phyloP scores from a whole-genome alignment of 2,888 invertebrate genomes.

The Cephus rjabovi region DNA sequence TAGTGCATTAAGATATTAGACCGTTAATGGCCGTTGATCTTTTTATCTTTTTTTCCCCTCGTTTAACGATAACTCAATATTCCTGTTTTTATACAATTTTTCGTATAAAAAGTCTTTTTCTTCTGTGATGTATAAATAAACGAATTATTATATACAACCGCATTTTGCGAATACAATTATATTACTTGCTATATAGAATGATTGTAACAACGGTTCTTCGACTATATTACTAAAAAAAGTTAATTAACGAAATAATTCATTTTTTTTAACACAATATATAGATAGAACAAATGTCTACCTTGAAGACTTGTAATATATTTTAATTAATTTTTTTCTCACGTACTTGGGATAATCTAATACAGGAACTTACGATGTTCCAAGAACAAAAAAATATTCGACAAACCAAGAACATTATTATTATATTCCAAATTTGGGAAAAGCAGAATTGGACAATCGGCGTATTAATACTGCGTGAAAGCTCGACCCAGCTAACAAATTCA shows the following conservation, averaged over 20 bases:
- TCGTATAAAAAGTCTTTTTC: not conserved
- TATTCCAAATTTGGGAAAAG: not conserved
- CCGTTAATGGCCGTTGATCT: not conserved
- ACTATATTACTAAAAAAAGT: not conserved
- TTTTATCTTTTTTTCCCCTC: not conserved
- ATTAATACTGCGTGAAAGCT: not conserved
- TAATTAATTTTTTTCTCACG: not conserved
- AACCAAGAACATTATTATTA: not conserved
- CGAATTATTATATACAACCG: not conserved
- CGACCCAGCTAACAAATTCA: not conserved
- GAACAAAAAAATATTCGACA: not conserved
- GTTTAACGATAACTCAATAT: not conserved
- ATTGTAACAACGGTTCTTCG: not conserved
- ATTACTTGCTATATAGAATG: not conserved
- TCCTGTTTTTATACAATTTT: not conserved
- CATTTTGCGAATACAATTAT: not conserved
- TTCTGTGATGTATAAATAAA: not conserved
- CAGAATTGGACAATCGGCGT: not conserved
- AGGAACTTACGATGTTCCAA: not conserved
- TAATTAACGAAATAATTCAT: no score
- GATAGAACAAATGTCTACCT: not conserved
- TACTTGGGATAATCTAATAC: not conserved
- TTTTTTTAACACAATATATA: not conserved
- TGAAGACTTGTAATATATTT: not conserved
- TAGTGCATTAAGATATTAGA: slow-evolving; percentile 7